Conservation (phyloP, 2,113 vertebrate genomes). For the Isichthys henryi region DNA sequence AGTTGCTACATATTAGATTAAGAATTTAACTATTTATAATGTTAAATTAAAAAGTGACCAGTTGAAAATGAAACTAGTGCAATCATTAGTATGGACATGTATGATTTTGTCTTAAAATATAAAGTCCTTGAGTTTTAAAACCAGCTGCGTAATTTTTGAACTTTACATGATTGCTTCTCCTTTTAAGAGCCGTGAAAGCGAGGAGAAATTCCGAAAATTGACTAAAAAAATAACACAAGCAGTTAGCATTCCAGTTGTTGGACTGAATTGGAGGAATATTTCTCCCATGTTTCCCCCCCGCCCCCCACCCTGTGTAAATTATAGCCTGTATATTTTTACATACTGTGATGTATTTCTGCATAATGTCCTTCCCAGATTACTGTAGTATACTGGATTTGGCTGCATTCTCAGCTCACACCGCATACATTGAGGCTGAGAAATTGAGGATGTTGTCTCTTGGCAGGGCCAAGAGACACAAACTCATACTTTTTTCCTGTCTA, state of each 20-base stretch:
- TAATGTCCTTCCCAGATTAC: neutral
- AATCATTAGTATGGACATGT: neutral
- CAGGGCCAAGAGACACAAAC: neutral
- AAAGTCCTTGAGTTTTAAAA: neutral
- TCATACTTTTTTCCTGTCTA: neutral
- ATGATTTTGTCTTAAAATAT: neutral
- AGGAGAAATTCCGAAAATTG: neutral
- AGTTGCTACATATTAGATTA: neutral
- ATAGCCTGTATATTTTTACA: neutral
- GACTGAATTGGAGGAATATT: neutral
- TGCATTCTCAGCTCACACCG: neutral
- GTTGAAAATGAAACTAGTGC: neutral
- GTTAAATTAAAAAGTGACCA: neutral
- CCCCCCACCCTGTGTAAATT: neutral
- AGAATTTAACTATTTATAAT: neutral
- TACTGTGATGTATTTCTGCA: neutral
- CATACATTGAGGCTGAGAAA: neutral
- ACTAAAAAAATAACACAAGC: neutral
- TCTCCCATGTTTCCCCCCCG: neutral
- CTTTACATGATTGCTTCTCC: neutral
- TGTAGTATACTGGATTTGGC: neutral
- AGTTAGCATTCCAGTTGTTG: neutral
- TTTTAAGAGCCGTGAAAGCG: neutral
- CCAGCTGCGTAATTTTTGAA: neutral
- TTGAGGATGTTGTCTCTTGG: neutral